phyloP scores from a whole-genome alignment of 2,113 vertebrate genomes.

The Lamprotornis superbus region DNA sequence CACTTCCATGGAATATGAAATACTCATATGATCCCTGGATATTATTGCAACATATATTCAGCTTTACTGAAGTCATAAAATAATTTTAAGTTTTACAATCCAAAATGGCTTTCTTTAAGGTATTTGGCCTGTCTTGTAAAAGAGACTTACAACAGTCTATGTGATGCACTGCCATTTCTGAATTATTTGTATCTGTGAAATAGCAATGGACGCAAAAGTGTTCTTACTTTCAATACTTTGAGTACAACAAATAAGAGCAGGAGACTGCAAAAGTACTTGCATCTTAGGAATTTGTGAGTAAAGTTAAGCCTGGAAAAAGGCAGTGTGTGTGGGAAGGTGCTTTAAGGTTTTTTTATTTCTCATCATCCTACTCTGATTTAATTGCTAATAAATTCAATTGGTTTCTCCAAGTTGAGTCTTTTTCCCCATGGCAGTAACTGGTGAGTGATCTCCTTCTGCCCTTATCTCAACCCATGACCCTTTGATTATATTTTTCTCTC shows the following conservation, averaged over 20 bases:
- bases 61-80: background rate
- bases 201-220: background rate
- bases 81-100: background rate
- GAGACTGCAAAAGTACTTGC: background rate
- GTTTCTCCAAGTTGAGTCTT: background rate
- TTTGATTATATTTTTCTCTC: background rate
- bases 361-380: background rate
- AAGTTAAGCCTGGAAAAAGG: background rate
- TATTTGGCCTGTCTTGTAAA: background rate
- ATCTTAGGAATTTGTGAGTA: background rate
- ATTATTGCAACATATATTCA: background rate
- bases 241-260: background rate
- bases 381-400: background rate
- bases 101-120: background rate
- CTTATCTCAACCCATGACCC: background rate
- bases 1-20: background rate
- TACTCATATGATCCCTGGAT: background rate
- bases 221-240: background rate
- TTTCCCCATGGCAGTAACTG: background rate
- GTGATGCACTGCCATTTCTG: background rate
- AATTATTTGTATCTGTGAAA: background rate
- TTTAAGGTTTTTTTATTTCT: background rate
- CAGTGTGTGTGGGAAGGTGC: background rate
- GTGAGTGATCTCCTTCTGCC: background rate
- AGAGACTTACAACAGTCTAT: background rate